Conservation (phyloP, 2,888 invertebrate species). For the Melitaea athalia region DNA sequence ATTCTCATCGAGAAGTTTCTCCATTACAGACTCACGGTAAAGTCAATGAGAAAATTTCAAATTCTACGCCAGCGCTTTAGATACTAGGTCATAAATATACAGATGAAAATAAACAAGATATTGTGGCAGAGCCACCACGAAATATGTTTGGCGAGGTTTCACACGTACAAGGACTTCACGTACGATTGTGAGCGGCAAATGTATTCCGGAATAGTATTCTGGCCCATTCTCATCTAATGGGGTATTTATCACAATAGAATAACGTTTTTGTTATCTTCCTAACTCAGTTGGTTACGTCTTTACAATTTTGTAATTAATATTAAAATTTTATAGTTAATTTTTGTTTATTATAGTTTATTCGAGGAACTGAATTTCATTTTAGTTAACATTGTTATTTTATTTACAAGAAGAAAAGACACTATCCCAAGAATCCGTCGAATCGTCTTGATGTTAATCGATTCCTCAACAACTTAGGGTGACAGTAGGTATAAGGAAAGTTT, state of each 20-base stretch:
- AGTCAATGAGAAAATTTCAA: conserved; percentile 35
- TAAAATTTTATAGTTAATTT: background rate
- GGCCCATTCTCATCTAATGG: conserved; percentile 21
- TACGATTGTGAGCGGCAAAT: conserved; percentile 19
- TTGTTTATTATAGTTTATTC: background rate
- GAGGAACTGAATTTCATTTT: no score
- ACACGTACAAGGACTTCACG: conserved; percentile 28
- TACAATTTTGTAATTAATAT: background rate
- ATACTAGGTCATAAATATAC: conserved; percentile 33
- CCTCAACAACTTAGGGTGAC: conserved; percentile 30
- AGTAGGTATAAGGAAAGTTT: conserved; percentile 34
- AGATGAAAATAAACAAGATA: conserved; percentile 35
- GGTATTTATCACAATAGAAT: conserved; percentile 10
- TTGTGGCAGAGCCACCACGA: conserved; percentile 26
- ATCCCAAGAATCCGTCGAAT: background rate
- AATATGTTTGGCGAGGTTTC: conserved; percentile 32
- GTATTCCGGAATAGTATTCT: conserved; percentile 14
- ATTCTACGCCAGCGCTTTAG: conserved; percentile 32
- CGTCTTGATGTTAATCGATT: conserved; percentile 31
- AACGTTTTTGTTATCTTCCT: conserved; percentile 5
- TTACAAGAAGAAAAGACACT: background rate
- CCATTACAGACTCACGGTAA: conserved; percentile 18
- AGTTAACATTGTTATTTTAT: background rate
- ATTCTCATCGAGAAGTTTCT: conserved; percentile 23
- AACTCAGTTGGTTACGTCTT: background rate